Evolutionary conservation across 2,797 vertebrate genomes (phyloP).

Genomic region (Xenentodon cancila): DNA sequence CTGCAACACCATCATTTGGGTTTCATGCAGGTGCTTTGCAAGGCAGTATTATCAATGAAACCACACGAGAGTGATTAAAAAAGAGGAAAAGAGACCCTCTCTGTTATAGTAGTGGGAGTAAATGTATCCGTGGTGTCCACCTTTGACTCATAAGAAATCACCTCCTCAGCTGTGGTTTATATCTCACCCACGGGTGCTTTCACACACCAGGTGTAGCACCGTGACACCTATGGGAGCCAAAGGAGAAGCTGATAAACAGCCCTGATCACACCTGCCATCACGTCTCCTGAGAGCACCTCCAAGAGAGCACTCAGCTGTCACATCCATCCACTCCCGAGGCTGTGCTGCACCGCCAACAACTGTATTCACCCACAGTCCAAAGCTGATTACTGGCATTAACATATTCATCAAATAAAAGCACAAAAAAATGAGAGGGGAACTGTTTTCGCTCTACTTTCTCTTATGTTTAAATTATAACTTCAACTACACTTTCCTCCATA

Average conservation of each 20-base stretch:
- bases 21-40: too few species aligned
- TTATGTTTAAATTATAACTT: constrained; percentile 20
- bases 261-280: constrained; percentile 68
- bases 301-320: constrained; percentile 61
- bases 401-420: background rate
- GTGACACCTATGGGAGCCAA: constrained; percentile 75
- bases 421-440: too few species aligned
- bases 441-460: background rate
- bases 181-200: constrained; percentile 51
- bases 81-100: background rate
- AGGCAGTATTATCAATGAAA: background rate
- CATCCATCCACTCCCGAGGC: constrained; percentile 42
- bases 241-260: constrained; percentile 71
- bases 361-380: constrained; percentile 26
- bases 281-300: constrained; percentile 63
- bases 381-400: constrained; percentile 31
- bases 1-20: too few species aligned
- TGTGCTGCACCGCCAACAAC: constrained; percentile 34
- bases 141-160: constrained; percentile 52
- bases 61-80: background rate
- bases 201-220: constrained; percentile 75
- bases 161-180: constrained; percentile 50
- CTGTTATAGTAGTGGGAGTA: constrained; percentile 22
- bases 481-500: constrained; percentile 22
- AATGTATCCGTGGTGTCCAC: constrained; percentile 41